phyloP scores from a whole-genome alignment of 2,888 invertebrate species.

The Agelastica alni region DNA sequence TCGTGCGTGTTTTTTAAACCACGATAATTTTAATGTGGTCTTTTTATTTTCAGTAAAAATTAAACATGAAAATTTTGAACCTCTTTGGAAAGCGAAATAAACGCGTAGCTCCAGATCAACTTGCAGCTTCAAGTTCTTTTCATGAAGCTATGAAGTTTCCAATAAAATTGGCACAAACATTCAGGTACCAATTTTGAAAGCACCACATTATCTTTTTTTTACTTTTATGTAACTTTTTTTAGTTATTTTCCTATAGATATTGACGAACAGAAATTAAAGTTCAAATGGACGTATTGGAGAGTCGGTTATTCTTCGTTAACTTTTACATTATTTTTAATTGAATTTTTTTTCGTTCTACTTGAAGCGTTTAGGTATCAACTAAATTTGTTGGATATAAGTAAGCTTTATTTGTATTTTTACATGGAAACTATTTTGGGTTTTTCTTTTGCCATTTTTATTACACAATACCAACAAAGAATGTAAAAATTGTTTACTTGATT shows the following conservation, averaged over 20 bases:
- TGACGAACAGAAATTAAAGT: slow-evolving; percentile 7
- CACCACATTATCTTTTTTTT: neutral
- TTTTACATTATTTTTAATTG: slow-evolving; percentile 19
- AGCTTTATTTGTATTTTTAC: too few relatives aligned
- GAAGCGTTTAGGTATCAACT: slow-evolving; percentile 6
- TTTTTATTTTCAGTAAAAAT: too few relatives aligned
- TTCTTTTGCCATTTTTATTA: too few relatives aligned
- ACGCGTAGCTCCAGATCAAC: too few relatives aligned
- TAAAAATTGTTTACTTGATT: too few relatives aligned
- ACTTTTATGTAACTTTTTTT: neutral
- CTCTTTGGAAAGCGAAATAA: too few relatives aligned
- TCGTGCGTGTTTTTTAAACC: too few relatives aligned
- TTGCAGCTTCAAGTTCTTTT: slow-evolving; percentile 22
- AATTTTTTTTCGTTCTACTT: slow-evolving; percentile 15
- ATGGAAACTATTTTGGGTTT: too few relatives aligned
- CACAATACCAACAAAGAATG: too few relatives aligned
- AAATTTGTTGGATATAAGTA: slow-evolving; percentile 20
- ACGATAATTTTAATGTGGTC: too few relatives aligned
- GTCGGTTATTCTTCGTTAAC: slow-evolving; percentile 23
- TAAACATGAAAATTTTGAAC: too few relatives aligned
- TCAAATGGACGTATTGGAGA: slow-evolving; percentile 29
- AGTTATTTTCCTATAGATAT: slow-evolving; percentile 27
- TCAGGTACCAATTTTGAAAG: slow-evolving; percentile 30
- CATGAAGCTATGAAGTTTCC: slow-evolving; percentile 23
- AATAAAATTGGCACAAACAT: slow-evolving; percentile 28